A percentile compares a stretch with the other conserved stretches of the same genome.
phyloP scores from a whole-genome alignment of 2,797 vertebrate species.

The Poeciliopsis paucimaculata region DNA sequence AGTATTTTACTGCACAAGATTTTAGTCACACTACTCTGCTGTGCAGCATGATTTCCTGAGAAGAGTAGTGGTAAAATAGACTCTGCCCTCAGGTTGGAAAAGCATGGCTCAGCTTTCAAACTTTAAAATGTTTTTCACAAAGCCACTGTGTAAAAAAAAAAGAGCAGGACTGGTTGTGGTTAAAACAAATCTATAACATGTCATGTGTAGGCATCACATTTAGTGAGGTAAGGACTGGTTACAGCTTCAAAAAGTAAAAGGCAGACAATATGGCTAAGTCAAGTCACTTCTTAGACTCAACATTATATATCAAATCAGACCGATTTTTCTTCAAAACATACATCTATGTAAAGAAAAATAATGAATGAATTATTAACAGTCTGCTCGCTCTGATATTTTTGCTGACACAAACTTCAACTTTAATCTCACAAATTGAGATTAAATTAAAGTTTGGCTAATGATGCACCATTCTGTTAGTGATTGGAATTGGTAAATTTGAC shows the following conservation, averaged over 20 bases:
- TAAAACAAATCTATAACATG: not conserved
- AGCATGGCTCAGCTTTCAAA: not conserved
- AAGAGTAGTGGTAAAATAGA: not conserved
- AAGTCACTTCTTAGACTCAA: not conserved
- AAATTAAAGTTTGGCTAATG: not conserved
- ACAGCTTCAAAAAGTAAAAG: not conserved
- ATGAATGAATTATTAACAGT: not conserved
- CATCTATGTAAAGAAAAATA: not conserved
- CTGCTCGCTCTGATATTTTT: not conserved
- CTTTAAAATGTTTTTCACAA: not conserved
- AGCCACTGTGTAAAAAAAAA: not conserved
- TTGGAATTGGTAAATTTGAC: not conserved
- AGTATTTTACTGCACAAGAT: not conserved
- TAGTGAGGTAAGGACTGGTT: not conserved
- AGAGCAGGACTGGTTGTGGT: not conserved
- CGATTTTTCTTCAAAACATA: not conserved
- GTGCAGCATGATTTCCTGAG: conserved; percentile 24
- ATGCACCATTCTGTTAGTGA: not conserved
- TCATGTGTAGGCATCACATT: not conserved
- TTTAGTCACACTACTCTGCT: conserved; percentile 54
- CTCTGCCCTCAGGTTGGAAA: not conserved
- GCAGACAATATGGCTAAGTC: not conserved
- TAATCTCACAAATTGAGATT: not conserved
- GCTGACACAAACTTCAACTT: not conserved
- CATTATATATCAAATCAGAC: not conserved